Conservation (phyloP, 2,888 invertebrate genomes). For the Hoplodrina ambigua region DNA sequence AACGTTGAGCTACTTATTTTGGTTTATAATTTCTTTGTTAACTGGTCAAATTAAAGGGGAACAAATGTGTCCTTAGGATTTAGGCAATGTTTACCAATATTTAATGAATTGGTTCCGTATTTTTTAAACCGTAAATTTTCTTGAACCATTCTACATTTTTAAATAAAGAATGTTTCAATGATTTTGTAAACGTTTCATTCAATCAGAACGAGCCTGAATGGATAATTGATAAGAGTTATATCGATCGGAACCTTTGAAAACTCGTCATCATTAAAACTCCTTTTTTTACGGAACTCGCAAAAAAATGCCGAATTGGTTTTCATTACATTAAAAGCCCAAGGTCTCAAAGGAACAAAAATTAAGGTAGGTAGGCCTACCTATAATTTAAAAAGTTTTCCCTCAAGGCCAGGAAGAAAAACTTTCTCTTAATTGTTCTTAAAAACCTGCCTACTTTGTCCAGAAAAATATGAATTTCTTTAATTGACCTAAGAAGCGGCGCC, state of each 20-base stretch:
- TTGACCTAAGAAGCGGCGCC: neutral
- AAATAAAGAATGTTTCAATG: no score
- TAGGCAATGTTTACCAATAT: neutral
- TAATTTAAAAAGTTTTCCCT: constrained; percentile 37
- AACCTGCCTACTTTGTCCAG: constrained; percentile 11
- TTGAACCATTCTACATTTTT: no score
- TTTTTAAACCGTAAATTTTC: no score
- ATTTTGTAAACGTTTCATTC: no score
- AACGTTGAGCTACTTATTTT: constrained; percentile 13
- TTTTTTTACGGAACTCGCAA: constrained; percentile 9
- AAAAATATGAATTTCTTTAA: constrained; percentile 16
- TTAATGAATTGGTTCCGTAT: no score
- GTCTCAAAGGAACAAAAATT: constrained; percentile 39
- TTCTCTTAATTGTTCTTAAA: constrained; percentile 24
- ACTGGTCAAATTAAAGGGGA: neutral
- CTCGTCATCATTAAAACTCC: neutral
- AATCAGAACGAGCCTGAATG: neutral
- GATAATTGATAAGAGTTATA: neutral
- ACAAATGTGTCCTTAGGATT: neutral
- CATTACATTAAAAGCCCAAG: constrained; percentile 48
- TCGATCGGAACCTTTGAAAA: constrained; percentile 5
- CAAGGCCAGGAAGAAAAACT: constrained; percentile 20
- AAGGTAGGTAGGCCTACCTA: constrained; percentile 1
- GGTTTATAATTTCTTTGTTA: constrained; percentile 12
- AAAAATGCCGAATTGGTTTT: constrained; percentile 23